phyloP scores from a whole-genome alignment of 1,140 invertebrate genomes.

The Drosophila watanabei region DNA sequence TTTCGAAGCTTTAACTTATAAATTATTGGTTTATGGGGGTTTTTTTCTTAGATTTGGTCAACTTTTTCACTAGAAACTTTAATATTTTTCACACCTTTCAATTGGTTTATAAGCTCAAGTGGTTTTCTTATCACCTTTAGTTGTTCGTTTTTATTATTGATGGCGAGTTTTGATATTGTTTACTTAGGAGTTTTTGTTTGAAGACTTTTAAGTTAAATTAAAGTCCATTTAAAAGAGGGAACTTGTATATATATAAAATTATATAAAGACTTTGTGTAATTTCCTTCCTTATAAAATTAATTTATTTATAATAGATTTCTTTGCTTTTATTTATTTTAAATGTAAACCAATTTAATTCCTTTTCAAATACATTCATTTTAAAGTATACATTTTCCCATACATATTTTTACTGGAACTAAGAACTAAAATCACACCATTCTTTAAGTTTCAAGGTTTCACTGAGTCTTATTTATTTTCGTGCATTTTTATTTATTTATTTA shows the following conservation, averaged over 20 bases:
- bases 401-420: background rate
- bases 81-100: constrained; percentile 7
- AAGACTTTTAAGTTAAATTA: background rate
- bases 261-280: too few relatives aligned
- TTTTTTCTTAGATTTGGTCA: background rate
- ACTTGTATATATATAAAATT: background rate
- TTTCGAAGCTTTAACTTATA: background rate
- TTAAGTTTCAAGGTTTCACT: constrained; percentile 2
- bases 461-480: constrained; percentile 14
- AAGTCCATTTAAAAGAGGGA: too few relatives aligned
- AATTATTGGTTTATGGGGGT: background rate
- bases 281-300: background rate
- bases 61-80: background rate
- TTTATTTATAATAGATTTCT: background rate
- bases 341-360: background rate
- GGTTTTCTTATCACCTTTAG: constrained; percentile 10
- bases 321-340: background rate
- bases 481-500: background rate
- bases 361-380: background rate
- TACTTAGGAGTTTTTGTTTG: background rate
- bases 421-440: constrained; percentile 2
- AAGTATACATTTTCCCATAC: background rate
- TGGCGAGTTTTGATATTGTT: background rate
- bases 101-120: constrained; percentile 2
- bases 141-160: constrained; percentile 1